Conservation (phyloP, 2,888 invertebrate genomes). For the Drosophila acutilabella region DNA sequence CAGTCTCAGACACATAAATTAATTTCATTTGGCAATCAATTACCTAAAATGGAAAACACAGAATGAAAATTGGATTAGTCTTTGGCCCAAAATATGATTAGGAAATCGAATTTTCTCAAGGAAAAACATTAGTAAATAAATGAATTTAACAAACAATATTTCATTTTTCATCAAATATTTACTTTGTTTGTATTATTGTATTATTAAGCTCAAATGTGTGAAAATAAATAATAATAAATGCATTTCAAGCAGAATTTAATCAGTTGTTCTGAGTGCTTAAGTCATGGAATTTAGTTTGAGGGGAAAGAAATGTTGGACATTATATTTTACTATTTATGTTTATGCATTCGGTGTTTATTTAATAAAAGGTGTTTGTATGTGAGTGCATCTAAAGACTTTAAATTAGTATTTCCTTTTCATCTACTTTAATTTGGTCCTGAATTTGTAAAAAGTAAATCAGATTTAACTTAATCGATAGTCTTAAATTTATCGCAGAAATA, state of each 20-base stretch:
- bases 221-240: slow-evolving; percentile 7
- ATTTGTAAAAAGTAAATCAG: too few species aligned
- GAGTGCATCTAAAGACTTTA: too few species aligned
- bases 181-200: neutral
- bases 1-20: slow-evolving; percentile 64
- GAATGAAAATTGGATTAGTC: slow-evolving; percentile 22
- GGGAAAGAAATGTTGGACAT: too few species aligned
- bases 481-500: too few species aligned
- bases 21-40: slow-evolving; percentile 73
- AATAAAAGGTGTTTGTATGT: too few species aligned
- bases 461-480: too few species aligned
- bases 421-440: too few species aligned
- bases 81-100: slow-evolving; percentile 9
- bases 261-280: neutral
- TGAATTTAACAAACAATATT: neutral
- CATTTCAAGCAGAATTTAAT: neutral
- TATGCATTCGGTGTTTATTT: too few species aligned
- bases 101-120: slow-evolving; percentile 2
- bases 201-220: slow-evolving; percentile 2
- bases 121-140: neutral
- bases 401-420: too few species aligned
- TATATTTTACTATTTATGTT: too few species aligned
- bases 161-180: neutral
- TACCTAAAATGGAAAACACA: slow-evolving; percentile 66
- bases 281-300: too few species aligned